Conservation (phyloP, 2,888 invertebrate genomes). For the Cryptocephalus moraei region DNA sequence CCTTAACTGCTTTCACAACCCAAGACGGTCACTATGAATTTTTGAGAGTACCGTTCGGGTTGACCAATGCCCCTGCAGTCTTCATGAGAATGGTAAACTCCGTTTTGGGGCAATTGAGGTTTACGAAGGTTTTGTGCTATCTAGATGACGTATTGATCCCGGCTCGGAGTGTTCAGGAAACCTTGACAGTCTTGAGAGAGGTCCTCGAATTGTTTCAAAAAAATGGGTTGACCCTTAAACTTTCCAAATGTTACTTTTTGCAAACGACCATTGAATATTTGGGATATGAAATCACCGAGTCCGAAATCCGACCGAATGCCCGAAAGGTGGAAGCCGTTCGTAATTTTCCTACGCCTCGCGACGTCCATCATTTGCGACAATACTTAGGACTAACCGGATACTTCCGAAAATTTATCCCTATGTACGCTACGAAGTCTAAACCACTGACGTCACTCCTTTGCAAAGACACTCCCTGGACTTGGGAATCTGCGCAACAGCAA, state of each 20-base stretch:
- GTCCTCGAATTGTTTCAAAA: neutral
- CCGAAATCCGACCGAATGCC: neutral
- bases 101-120: neutral
- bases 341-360: conserved; percentile 1
- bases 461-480: conserved; percentile 2
- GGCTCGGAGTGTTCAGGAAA: neutral
- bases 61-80: conserved; percentile 22
- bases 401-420: conserved; percentile 17
- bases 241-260: conserved; percentile 1
- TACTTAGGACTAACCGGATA: conserved; percentile 9
- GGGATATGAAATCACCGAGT: neutral
- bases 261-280: neutral
- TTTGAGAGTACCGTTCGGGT: conserved; percentile 23
- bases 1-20: neutral
- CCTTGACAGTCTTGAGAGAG: neutral
- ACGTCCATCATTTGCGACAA: conserved; percentile 2
- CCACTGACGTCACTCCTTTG: conserved; percentile 12
- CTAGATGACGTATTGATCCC: neutral
- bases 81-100: neutral
- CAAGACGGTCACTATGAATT: conserved; percentile 22
- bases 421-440: conserved; percentile 12
- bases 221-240: neutral
- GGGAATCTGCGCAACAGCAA: neutral
- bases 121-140: neutral
- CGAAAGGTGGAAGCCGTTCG: neutral